These are phyloP conservation scores for Mesoligia furuncula DNA, from an alignment of 2,888 invertebrate species.

Conservation along the genomic window DNA sequence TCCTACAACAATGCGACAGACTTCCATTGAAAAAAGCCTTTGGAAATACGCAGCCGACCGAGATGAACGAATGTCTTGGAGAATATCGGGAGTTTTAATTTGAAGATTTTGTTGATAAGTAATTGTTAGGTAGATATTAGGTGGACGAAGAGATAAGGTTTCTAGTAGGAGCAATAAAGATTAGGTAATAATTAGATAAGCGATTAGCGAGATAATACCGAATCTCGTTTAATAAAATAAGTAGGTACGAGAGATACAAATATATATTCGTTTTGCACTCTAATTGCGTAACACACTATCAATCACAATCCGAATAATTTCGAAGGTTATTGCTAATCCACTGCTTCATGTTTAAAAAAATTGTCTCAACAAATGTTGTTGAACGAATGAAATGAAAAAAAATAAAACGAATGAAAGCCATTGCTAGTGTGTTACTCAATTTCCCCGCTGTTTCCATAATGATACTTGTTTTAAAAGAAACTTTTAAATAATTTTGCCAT, in stretches of 20 bases:
- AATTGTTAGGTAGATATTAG: neutral
- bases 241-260: neutral
- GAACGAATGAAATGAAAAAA: too few species aligned
- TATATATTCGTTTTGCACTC: neutral
- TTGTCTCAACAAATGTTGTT: too few species aligned
- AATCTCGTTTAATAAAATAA: constrained; percentile 1
- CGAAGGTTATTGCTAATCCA: too few species aligned
- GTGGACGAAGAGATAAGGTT: neutral
- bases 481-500: neutral
- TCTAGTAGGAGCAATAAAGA: neutral
- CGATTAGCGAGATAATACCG: neutral
- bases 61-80: constrained; percentile 49
- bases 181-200: neutral
- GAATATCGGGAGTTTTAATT: constrained; percentile 34
- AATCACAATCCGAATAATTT: too few species aligned
- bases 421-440: too few species aligned
- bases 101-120: constrained; percentile 11
- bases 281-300: too few species aligned
- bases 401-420: too few species aligned
- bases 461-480: too few species aligned
- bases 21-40: constrained; percentile 65
- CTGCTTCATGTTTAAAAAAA: too few species aligned
- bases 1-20: constrained; percentile 70
- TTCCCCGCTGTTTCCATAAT: too few species aligned
- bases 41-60: constrained; percentile 52